A percentile compares a stretch with the other conserved stretches of the same genome.
Conservation (phyloP, 2,113 vertebrate genomes). For the Podarcis muralis region DNA sequence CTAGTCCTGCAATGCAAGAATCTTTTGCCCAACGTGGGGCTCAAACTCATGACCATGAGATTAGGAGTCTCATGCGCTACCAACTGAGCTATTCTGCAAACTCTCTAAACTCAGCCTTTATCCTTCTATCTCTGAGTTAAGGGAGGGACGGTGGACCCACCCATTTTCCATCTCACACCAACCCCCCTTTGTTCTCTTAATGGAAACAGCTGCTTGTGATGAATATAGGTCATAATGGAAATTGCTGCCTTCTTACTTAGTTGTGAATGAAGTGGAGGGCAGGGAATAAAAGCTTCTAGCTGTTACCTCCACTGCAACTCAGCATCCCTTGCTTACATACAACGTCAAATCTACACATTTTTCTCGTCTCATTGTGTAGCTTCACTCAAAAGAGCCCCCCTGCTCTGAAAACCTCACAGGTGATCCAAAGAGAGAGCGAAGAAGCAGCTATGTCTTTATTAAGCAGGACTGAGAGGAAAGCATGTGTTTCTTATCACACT, state of each 20-base stretch:
- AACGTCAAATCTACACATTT: too few relatives aligned
- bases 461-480: background rate
- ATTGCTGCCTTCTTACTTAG: too few relatives aligned
- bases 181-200: background rate
- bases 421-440: background rate
- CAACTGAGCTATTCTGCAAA: too few relatives aligned
- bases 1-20: too few relatives aligned
- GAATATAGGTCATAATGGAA: background rate
- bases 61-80: too few relatives aligned
- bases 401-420: background rate
- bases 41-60: too few relatives aligned
- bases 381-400: background rate
- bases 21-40: too few relatives aligned
- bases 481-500: background rate
- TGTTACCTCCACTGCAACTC: background rate
- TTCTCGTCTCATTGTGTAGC: background rate
- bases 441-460: background rate
- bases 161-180: too few relatives aligned
- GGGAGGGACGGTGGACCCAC: too few relatives aligned
- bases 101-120: too few relatives aligned
- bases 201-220: background rate
- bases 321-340: background rate
- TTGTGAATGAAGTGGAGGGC: background rate
- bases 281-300: background rate
- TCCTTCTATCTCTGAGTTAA: too few relatives aligned